Conservation (phyloP, 2,797 vertebrate genomes). For the Zalophus californianus region DNA sequence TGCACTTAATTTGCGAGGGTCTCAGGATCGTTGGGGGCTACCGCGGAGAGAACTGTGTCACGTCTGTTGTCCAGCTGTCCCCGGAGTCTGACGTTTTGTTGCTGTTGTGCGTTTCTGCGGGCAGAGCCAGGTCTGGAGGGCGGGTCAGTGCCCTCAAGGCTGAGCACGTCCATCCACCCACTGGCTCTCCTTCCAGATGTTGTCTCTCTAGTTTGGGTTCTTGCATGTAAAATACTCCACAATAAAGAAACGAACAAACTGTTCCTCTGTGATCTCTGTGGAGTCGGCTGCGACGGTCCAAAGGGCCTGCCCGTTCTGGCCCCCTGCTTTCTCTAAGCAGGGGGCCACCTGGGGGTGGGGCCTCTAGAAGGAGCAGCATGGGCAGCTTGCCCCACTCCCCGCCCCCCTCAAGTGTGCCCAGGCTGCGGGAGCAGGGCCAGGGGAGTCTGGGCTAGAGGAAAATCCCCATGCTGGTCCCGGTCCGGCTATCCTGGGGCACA, state of each 20-base stretch:
- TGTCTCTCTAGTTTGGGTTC: slow-evolving; percentile 85
- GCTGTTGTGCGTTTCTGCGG: slow-evolving; percentile 73
- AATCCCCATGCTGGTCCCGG: too few species aligned
- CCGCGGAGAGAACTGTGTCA: slow-evolving; percentile 78
- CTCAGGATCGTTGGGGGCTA: slow-evolving; percentile 70
- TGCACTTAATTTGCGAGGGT: slow-evolving; percentile 79
- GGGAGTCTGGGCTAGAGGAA: background rate
- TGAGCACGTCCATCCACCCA: slow-evolving; percentile 74
- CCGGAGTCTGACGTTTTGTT: background rate
- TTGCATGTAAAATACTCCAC: slow-evolving; percentile 91
- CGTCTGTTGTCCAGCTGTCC: slow-evolving; percentile 70
- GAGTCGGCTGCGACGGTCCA: background rate
- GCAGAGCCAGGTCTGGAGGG: slow-evolving; percentile 71
- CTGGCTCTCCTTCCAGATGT: slow-evolving; percentile 83
- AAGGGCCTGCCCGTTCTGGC: background rate
- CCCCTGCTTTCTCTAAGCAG: background rate
- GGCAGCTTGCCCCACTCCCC: accelerated
- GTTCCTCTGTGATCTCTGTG: slow-evolving; percentile 86
- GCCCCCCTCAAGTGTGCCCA: accelerated
- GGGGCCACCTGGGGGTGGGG: background rate
- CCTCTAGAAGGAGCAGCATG: background rate
- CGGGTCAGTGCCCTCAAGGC: background rate
- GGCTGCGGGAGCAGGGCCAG: background rate
- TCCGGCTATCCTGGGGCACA: background rate
- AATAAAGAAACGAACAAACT: slow-evolving; percentile 92